Conservation (phyloP, 2,888 invertebrate genomes). For the Aphidoletes aphidimyza region DNA sequence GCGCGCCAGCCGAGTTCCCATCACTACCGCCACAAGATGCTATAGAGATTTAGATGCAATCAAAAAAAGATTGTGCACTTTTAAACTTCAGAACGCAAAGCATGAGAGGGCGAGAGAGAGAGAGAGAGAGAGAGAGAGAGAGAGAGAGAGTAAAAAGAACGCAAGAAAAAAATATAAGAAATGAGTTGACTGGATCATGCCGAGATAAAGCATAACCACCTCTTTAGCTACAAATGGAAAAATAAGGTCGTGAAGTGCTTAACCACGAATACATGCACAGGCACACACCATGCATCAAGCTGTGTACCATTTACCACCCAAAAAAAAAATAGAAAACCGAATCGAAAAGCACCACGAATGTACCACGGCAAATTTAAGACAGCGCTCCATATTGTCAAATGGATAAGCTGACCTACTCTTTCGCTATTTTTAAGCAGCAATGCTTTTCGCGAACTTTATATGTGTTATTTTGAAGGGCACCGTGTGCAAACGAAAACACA, state of each 20-base stretch:
- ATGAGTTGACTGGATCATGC: constrained; percentile 5
- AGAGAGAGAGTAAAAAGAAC: background rate
- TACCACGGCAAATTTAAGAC: background rate
- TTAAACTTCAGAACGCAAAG: no score
- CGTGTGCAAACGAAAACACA: background rate
- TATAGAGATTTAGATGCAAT: background rate
- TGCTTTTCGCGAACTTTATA: background rate
- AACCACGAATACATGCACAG: constrained; percentile 19
- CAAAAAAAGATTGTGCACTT: constrained; percentile 33
- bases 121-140: background rate
- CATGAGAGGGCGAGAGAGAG: background rate
- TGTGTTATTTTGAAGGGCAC: background rate
- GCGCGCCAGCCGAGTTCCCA: no score
- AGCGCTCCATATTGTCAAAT: background rate
- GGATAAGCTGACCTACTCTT: constrained; percentile 33
- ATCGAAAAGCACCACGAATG: background rate
- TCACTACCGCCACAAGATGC: no score
- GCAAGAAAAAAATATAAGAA: background rate
- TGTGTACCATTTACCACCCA: background rate
- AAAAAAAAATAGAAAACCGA: background rate
- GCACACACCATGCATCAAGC: background rate
- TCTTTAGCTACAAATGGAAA: constrained; percentile 13
- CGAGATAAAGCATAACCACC: constrained; percentile 34
- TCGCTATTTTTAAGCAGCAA: background rate
- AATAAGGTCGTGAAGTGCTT: constrained; percentile 48